These are phyloP conservation scores for Microcebus murinus DNA, from an alignment of 2,113 vertebrate genomes.

Conservation along the genomic window DNA sequence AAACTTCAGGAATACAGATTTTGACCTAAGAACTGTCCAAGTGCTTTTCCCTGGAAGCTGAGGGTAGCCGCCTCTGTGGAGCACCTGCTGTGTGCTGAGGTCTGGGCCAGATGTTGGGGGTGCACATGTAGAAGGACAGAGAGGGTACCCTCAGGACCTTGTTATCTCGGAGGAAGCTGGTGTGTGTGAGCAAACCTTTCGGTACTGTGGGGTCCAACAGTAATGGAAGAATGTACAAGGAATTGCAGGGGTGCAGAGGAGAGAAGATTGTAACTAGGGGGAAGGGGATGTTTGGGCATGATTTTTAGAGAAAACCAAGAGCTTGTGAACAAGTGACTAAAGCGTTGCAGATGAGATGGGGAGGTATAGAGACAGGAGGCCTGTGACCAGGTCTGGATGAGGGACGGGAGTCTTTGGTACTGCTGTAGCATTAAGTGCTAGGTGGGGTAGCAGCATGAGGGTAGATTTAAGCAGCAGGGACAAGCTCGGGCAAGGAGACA, in stretches of 20 bases:
- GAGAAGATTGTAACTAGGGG: not conserved
- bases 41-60: not conserved
- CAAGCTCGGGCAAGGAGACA: not conserved
- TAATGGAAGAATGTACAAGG: not conserved
- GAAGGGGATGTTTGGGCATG: too few relatives aligned
- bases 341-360: not conserved
- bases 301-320: not conserved
- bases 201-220: not conserved
- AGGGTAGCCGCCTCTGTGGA: not conserved
- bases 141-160: not conserved
- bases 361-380: not conserved
- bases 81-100: not conserved
- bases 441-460: not conserved
- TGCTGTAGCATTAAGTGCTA: not conserved
- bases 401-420: not conserved
- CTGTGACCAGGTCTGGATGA: accelerated
- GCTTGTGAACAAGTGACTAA: not conserved
- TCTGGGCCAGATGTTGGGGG: not conserved
- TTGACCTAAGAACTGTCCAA: not conserved
- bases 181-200: not conserved
- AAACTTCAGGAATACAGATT: not conserved
- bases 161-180: not conserved
- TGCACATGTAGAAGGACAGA: not conserved
- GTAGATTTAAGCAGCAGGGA: not conserved
- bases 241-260: not conserved